Conservation (phyloP, 2,797 vertebrate genomes). For the Leptoclinus maculatus region DNA sequence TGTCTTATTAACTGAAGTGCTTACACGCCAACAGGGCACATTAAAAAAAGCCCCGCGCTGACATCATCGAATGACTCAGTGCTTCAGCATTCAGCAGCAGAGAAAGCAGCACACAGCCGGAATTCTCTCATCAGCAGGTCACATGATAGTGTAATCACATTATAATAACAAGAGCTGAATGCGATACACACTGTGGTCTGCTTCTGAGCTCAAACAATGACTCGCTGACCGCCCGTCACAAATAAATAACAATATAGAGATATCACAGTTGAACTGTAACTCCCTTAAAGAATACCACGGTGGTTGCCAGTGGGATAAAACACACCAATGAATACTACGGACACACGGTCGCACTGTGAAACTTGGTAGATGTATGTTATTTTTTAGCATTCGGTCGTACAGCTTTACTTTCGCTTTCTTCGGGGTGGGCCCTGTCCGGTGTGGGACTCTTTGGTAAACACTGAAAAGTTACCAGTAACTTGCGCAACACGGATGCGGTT, state of each 20-base stretch:
- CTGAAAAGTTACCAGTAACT: conserved; percentile 55
- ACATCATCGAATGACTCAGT: conserved; percentile 47
- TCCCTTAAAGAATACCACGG: background rate
- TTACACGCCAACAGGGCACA: background rate
- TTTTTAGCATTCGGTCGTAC: too few species aligned
- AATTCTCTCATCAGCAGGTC: conserved; percentile 40
- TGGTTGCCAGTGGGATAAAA: too few species aligned
- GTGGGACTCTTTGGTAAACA: conserved; percentile 18
- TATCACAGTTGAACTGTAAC: too few species aligned
- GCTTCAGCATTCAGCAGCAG: conserved; percentile 16
- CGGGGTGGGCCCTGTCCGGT: conserved; percentile 23
- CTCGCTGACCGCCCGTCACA: too few species aligned
- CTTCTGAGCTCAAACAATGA: too few species aligned
- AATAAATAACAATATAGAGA: fast-evolving
- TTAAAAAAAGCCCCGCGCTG: background rate
- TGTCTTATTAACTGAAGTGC: background rate
- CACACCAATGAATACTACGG: background rate
- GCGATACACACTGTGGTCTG: background rate
- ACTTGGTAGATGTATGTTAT: background rate
- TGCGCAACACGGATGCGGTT: conserved; percentile 11
- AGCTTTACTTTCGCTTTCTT: conserved; percentile 59
- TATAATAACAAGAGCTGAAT: background rate
- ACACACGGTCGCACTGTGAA: background rate
- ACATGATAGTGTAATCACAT: conserved; percentile 23
- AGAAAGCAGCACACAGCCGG: background rate